Conservation (phyloP, 2,888 invertebrate species). For the Apodemia hepburni region DNA sequence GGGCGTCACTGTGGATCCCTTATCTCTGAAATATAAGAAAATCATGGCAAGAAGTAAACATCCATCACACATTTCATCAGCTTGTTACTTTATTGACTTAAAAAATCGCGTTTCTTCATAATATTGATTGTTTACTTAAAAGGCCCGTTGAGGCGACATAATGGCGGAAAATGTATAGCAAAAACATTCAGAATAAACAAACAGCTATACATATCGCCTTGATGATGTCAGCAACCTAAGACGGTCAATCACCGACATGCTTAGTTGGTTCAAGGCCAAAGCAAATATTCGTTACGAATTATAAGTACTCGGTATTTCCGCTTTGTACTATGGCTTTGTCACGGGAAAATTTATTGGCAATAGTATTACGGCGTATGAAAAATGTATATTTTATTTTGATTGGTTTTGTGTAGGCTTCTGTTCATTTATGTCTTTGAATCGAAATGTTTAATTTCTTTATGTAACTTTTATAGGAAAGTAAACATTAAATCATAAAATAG, state of each 20-base stretch:
- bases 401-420: not conserved
- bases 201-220: slow-evolving; percentile 33
- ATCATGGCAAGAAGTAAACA: no score
- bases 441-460: no score
- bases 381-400: not conserved
- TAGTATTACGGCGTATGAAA: not conserved
- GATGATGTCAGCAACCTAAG: slow-evolving; percentile 59
- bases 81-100: not conserved
- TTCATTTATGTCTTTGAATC: no score
- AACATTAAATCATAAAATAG: no score
- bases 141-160: not conserved
- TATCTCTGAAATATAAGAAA: no score
- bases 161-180: slow-evolving; percentile 8
- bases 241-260: slow-evolving; percentile 66
- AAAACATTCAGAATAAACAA: slow-evolving; percentile 12
- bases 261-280: slow-evolving; percentile 52
- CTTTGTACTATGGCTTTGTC: slow-evolving; percentile 21
- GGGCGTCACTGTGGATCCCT: no score
- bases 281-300: slow-evolving; percentile 38
- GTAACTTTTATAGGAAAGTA: no score
- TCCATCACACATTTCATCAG: not conserved
- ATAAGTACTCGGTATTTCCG: slow-evolving; percentile 23
- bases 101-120: slow-evolving; percentile 1
- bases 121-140: not conserved
- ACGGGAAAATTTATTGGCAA: not conserved